Conservation (phyloP, 2,888 invertebrate species). For the Amphipoea lucens region DNA sequence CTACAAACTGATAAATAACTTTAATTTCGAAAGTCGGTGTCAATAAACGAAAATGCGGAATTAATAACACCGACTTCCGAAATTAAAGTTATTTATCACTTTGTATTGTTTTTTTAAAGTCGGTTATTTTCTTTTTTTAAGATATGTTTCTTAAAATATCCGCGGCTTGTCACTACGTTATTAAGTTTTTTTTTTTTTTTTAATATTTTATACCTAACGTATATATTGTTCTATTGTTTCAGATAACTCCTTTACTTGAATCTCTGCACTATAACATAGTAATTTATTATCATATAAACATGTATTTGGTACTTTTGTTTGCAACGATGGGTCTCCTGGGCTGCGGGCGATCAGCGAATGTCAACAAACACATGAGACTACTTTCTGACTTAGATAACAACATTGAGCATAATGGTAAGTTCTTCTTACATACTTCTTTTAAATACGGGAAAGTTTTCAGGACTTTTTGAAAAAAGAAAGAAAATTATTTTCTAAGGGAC, state of each 20-base stretch:
- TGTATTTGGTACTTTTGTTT: conserved; percentile 77
- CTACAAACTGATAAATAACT: too few relatives aligned
- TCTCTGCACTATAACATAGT: conserved; percentile 78
- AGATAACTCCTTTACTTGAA: conserved; percentile 77
- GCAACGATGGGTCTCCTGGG: conserved; percentile 76
- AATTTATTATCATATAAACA: conserved; percentile 52
- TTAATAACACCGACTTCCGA: too few relatives aligned
- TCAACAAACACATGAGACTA: conserved; percentile 79
- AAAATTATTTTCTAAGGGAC: background rate
- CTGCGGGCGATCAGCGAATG: conserved; percentile 72
- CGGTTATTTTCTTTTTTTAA: too few relatives aligned
- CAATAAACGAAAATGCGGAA: too few relatives aligned
- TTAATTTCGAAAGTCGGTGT: too few relatives aligned
- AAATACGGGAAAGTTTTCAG: background rate
- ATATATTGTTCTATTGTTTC: conserved; percentile 71
- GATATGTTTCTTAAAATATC: too few relatives aligned
- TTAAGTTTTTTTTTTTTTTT: too few relatives aligned
- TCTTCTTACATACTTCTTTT: background rate
- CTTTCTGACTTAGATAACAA: conserved; percentile 79
- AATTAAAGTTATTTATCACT: too few relatives aligned
- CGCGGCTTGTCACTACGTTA: too few relatives aligned
- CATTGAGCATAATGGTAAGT: conserved; percentile 77
- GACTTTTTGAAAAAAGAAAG: background rate
- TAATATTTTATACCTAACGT: background rate
- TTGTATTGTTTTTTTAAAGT: too few relatives aligned